Conservation (phyloP, 2,113 vertebrate genomes). For the Pangasianodon hypophthalmus region DNA sequence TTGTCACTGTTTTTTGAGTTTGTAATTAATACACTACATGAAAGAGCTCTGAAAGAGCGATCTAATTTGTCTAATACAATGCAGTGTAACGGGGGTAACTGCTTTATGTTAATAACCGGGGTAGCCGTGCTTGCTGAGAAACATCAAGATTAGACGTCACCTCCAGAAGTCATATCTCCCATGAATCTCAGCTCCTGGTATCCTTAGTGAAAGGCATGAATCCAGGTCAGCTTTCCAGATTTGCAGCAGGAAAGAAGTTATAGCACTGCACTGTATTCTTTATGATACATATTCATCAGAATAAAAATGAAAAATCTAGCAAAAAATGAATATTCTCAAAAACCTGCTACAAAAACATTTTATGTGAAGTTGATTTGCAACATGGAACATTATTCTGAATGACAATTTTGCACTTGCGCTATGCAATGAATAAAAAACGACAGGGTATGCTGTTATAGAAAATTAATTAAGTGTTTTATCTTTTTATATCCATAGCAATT, state of each 20-base stretch:
- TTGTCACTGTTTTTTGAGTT: slow-evolving; percentile 56
- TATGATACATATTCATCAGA: neutral
- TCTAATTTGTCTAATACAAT: slow-evolving; percentile 78
- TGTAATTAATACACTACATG: slow-evolving; percentile 76
- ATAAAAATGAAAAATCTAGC: neutral
- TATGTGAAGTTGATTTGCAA: no score
- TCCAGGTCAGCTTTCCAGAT: neutral
- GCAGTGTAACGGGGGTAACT: slow-evolving; percentile 73
- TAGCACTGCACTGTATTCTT: neutral
- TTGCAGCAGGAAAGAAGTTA: neutral
- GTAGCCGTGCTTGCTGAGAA: slow-evolving; percentile 62
- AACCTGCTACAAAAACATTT: no score
- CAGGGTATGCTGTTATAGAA: no score
- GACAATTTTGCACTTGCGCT: neutral
- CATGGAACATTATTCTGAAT: neutral
- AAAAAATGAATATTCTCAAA: no score
- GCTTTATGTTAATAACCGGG: slow-evolving; percentile 68
- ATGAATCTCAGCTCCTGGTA: neutral
- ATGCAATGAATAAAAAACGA: no score
- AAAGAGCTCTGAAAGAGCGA: slow-evolving; percentile 73
- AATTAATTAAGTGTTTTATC: no score
- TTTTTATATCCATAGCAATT: no score
- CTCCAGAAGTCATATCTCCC: slow-evolving; percentile 47
- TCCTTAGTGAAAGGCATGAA: neutral
- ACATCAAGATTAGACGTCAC: slow-evolving; percentile 65